These are phyloP conservation scores for Smutsia gigantea DNA, from an alignment of 2,797 vertebrate species.

Conservation along the genomic window DNA sequence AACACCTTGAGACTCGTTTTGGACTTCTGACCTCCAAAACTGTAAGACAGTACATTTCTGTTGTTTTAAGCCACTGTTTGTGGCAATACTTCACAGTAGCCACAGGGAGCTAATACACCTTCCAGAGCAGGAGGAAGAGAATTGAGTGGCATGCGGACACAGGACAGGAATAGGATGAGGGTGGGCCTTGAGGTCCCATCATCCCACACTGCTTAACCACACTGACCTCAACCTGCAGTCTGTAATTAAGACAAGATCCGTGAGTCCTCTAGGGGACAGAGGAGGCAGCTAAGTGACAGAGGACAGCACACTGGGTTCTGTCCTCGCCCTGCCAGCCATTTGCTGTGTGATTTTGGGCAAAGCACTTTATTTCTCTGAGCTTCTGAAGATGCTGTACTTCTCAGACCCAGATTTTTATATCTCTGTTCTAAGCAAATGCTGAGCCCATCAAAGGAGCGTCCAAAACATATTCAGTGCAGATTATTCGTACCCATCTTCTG, in stretches of 20 bases:
- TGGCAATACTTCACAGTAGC: not conserved
- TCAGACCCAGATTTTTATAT: conserved; percentile 11
- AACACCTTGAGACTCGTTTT: not conserved
- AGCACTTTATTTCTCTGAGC: not conserved
- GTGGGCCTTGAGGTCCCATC: not conserved
- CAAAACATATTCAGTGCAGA: not conserved
- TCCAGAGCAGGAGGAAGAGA: conserved; percentile 13
- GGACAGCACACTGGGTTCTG: not conserved
- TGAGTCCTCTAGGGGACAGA: not conserved
- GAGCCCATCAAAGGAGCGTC: conserved; percentile 27
- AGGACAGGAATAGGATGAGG: not conserved
- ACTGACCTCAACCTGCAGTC: not conserved
- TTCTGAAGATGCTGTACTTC: not conserved
- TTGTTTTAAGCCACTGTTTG: not conserved
- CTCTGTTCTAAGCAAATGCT: not conserved
- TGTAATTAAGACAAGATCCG: not conserved
- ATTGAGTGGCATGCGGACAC: not conserved
- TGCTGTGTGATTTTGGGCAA: not conserved
- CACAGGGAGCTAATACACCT: not conserved
- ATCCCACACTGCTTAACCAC: not conserved
- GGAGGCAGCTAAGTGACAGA: not conserved
- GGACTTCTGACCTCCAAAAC: not conserved
- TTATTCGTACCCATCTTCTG: not conserved
- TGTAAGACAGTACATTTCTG: not conserved
- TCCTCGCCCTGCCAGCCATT: not conserved